Evolutionary conservation across 2,113 vertebrate genomes (phyloP).

Genomic region (Columba janthina): DNA sequence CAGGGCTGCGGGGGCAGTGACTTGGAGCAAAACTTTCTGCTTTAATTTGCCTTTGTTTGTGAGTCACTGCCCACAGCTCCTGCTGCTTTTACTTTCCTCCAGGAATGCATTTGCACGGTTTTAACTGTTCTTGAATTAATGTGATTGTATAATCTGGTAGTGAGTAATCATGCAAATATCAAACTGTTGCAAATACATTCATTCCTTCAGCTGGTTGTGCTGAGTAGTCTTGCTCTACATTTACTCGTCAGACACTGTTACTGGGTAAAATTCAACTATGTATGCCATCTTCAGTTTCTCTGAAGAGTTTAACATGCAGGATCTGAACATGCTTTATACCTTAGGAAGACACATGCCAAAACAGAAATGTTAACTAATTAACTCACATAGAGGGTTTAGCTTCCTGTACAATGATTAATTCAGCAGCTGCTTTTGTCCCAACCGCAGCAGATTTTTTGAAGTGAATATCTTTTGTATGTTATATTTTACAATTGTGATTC

Average conservation of each 20-base stretch:
- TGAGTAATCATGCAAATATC: not conserved
- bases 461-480: not conserved
- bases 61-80: constrained; percentile 10
- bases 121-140: not conserved
- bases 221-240: not conserved
- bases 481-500: not conserved
- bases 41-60: constrained; percentile 12
- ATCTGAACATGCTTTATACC: not conserved
- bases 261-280: not conserved
- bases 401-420: constrained; percentile 3
- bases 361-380: not conserved
- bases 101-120: not conserved
- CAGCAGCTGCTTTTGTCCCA: not conserved
- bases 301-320: not conserved
- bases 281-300: not conserved
- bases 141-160: not conserved
- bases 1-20: not conserved
- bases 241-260: not conserved
- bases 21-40: not conserved
- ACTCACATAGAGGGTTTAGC: not conserved
- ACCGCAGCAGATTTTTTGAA: not conserved
- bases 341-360: not conserved
- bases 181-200: not conserved
- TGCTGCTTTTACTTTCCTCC: constrained; percentile 32
- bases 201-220: not conserved